Conservation (phyloP, 2,113 vertebrate species). For the Indicator indicator region DNA sequence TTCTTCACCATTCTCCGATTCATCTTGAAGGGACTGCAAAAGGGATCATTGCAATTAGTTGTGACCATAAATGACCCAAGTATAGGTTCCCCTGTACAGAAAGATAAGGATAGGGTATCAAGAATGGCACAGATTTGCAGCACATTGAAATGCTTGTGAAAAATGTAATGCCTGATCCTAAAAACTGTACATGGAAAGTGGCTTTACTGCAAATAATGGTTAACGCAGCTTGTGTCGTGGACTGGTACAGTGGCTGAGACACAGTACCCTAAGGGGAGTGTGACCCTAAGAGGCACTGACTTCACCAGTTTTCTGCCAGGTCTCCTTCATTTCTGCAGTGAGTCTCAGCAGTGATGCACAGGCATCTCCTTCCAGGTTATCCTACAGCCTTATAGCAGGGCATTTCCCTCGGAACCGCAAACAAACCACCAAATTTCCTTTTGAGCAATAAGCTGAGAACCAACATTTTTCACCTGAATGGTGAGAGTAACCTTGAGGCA, state of each 20-base stretch:
- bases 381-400: neutral
- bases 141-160: neutral
- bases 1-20: slow-evolving; percentile 71
- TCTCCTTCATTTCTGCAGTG: neutral
- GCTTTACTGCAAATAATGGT: neutral
- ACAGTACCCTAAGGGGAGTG: neutral
- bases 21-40: slow-evolving; percentile 80
- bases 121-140: neutral
- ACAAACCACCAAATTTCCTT: neutral
- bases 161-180: neutral
- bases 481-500: neutral
- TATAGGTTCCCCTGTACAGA: neutral
- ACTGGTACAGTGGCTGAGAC: neutral
- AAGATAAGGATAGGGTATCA: neutral
- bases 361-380: neutral
- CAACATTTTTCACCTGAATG: neutral
- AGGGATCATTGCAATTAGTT: neutral
- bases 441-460: neutral
- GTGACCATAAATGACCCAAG: neutral
- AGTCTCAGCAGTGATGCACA: neutral
- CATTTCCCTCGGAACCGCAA: neutral
- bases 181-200: neutral
- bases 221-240: no score
- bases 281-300: neutral
- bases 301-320: neutral